Evolutionary conservation across 2,888 invertebrate species (phyloP).

Genomic region (Parasteatoda lunata): DNA sequence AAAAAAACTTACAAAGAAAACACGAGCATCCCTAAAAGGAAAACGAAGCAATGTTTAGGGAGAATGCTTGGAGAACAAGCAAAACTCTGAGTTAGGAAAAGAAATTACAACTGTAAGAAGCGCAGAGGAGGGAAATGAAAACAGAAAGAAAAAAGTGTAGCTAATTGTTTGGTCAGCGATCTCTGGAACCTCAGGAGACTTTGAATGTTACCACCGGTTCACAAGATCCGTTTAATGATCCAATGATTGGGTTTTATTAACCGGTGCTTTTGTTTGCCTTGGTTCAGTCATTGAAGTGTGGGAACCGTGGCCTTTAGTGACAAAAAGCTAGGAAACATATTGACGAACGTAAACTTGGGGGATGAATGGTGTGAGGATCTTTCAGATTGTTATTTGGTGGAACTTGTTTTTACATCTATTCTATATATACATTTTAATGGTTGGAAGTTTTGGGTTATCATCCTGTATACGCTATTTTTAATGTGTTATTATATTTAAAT

Average conservation of each 20-base stretch:
- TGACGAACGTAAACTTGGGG: too few relatives aligned
- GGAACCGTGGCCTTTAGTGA: too few relatives aligned
- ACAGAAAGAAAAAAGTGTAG: slow-evolving; percentile 23
- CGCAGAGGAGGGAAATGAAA: neutral
- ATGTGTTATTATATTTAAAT: too few relatives aligned
- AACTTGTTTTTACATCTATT: too few relatives aligned
- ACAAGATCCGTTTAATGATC: slow-evolving; percentile 56
- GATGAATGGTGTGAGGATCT: too few relatives aligned
- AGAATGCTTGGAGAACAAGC: slow-evolving; percentile 11
- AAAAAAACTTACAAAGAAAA: slow-evolving; percentile 26
- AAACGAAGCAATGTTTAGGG: slow-evolving; percentile 20
- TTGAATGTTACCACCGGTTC: slow-evolving; percentile 55
- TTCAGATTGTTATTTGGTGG: too few relatives aligned
- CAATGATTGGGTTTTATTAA: slow-evolving; percentile 61
- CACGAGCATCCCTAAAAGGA: neutral
- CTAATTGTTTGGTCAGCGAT: slow-evolving; percentile 65
- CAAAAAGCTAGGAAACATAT: too few relatives aligned
- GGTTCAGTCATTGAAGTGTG: slow-evolving; percentile 12
- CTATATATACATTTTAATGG: too few relatives aligned
- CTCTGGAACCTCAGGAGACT: slow-evolving; percentile 46
- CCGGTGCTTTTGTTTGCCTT: slow-evolving; percentile 41
- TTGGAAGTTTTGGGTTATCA: too few relatives aligned
- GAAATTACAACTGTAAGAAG: slow-evolving; percentile 24
- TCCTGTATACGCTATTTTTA: too few relatives aligned
- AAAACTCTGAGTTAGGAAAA: slow-evolving; percentile 25